phyloP scores from a whole-genome alignment of 2,888 invertebrate species.

The Conops quadrifasciatus region DNA sequence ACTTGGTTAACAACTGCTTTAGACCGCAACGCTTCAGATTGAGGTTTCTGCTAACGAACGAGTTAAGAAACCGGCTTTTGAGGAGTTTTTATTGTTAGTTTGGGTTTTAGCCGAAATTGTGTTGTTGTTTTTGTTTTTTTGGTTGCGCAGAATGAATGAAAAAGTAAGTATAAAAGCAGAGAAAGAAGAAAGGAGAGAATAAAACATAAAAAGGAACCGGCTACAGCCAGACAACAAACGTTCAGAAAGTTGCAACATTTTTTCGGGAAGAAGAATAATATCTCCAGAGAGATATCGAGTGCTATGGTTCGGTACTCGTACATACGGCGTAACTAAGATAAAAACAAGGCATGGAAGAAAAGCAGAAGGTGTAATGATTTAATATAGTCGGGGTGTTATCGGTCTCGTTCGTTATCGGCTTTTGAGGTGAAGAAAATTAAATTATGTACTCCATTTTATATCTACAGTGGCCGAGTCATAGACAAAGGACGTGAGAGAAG shows the following conservation, averaged over 20 bases:
- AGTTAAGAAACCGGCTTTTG: conserved; percentile 29
- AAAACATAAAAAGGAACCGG: conserved; percentile 2
- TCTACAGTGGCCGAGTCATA: no score
- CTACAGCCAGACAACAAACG: neutral
- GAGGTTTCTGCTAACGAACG: conserved; percentile 21
- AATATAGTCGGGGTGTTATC: no score
- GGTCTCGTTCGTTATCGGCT: no score
- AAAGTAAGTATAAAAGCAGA: neutral
- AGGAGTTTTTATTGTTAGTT: conserved; percentile 11
- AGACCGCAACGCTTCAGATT: conserved; percentile 12
- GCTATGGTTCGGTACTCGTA: neutral
- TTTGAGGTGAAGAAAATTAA: no score
- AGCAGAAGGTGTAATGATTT: no score
- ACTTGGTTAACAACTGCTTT: neutral
- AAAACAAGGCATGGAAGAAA: neutral
- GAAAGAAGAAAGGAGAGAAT: neutral
- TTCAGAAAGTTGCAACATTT: conserved; percentile 29
- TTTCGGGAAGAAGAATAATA: neutral
- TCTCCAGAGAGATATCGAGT: no score
- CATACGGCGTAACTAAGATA: neutral
- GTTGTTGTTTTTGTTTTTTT: conserved; percentile 10
- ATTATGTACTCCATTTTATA: no score
- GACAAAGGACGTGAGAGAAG: no score
- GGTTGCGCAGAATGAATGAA: neutral
- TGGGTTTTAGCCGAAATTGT: conserved; percentile 28